These are phyloP conservation scores for Trichacis sp. DNA, from an alignment of 2,888 invertebrate species.

Conservation along the genomic window DNA sequence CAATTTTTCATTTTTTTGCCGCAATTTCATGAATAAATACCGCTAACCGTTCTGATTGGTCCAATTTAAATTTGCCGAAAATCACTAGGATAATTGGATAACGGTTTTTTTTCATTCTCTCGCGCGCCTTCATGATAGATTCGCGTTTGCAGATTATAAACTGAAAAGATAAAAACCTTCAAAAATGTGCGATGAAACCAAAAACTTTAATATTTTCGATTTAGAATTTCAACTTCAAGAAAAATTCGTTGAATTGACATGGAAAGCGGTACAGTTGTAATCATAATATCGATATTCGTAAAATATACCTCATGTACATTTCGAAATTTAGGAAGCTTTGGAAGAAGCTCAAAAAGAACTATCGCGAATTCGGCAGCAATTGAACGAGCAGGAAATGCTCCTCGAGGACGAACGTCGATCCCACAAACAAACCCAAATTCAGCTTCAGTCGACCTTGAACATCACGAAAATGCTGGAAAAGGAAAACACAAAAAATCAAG, in stretches of 20 bases:
- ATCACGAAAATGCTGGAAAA: conserved; percentile 50
- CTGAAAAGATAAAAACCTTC: too few relatives aligned
- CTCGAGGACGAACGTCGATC: conserved; percentile 53
- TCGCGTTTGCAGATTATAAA: too few relatives aligned
- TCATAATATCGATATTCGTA: too few relatives aligned
- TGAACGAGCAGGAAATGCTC: conserved; percentile 45
- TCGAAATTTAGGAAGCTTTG: conserved; percentile 46
- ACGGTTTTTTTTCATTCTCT: too few relatives aligned
- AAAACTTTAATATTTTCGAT: conserved; percentile 41
- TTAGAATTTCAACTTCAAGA: conserved; percentile 54
- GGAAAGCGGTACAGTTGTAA: conserved; percentile 56
- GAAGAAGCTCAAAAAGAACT: conserved; percentile 50
- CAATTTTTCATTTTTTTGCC: too few relatives aligned
- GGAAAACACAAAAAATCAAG: conserved; percentile 50
- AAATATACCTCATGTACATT: not conserved
- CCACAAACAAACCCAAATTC: conserved; percentile 49
- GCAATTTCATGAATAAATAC: too few relatives aligned
- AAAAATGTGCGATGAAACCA: not conserved
- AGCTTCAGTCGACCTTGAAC: conserved; percentile 48
- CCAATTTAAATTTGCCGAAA: too few relatives aligned
- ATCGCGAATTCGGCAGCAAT: conserved; percentile 41
- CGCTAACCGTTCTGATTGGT: too few relatives aligned
- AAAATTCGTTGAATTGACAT: conserved; percentile 54
- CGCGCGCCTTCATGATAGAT: too few relatives aligned
- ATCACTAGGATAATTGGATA: too few relatives aligned